Evolutionary conservation across 2,113 vertebrate species (phyloP).

Genomic region (Psilopsiagon aurifrons): DNA sequence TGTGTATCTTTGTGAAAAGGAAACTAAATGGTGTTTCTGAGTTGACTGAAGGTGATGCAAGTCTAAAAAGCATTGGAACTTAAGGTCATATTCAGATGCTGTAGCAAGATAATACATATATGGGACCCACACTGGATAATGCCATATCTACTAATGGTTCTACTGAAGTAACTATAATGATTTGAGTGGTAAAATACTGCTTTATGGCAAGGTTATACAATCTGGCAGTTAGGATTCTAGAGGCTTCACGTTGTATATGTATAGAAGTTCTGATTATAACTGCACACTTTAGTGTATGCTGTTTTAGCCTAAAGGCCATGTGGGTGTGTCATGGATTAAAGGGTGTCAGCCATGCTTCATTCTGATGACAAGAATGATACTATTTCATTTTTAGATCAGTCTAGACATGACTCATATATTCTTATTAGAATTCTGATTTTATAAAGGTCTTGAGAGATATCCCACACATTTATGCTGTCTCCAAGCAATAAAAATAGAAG

Average conservation of each 20-base stretch:
- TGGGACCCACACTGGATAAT: accelerated
- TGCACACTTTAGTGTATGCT: neutral
- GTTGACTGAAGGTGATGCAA: neutral
- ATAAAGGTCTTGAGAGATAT: neutral
- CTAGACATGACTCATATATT: neutral
- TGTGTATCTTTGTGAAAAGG: neutral
- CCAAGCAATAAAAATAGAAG: neutral
- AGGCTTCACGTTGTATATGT: neutral
- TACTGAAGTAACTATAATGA: neutral
- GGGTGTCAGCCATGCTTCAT: neutral
- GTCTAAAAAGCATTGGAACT: neutral
- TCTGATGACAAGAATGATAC: neutral
- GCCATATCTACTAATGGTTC: accelerated
- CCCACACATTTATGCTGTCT: neutral
- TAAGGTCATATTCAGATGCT: neutral
- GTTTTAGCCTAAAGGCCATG: neutral
- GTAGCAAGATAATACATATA: neutral
- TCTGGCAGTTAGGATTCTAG: neutral
- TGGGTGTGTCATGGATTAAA: neutral
- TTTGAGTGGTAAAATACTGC: neutral
- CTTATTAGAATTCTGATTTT: neutral
- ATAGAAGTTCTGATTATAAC: neutral
- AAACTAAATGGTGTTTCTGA: neutral
- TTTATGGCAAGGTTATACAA: neutral
- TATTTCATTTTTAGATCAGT: neutral